Evolutionary conservation across 1,140 invertebrate genomes (phyloP), one percentile per base, ranked within the genome.

Genomic region (Pogonomyrmex californicus): DNA sequence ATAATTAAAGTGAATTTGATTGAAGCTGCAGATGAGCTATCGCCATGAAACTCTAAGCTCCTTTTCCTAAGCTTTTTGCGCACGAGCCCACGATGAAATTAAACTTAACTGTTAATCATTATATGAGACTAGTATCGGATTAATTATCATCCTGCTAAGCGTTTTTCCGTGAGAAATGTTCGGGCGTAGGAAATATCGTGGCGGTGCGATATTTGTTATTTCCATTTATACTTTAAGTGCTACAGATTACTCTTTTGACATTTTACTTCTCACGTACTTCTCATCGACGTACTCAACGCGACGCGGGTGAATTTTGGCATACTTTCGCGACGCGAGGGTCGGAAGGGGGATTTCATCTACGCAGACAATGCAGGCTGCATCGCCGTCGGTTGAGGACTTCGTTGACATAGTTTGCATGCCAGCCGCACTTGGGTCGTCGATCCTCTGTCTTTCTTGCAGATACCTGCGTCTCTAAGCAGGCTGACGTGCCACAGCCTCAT

Each of bases 321-420:
- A 66, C 47, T 77, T 54, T 17, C 58, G 44, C 58, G 41, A 36
- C 12, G 41, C 44, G 10, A 23, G 33, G n/a, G 49, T 23, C 23
- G 7, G 17, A 17, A 70, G 83, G 44, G 36, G 17, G 73, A 73
- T 77, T 75, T 60, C 36, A 78, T 23, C 76, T 68, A 78, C 63
- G 75, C 54, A 60, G 75, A 79, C 85, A 58, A 86, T 86, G 76
- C 75, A 58, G 86, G 77, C 44, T 87, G 78, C 81, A 87, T 87
- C 88, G 89, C 75, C 75, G 62, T 5, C 44, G 70, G 66, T 51
- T 60, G 68, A 70, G 63, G 68, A 85, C 75, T 90, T 68, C 44
- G 68, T 49, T 76, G 66, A 87, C 89, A 90, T 90, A 90, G 88
- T 90, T 89, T 60, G 89, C 89, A 62, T 90, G 87, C 79, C 86